Conservation (phyloP, 2,888 invertebrate genomes). For the Drosophila mayaguana region DNA sequence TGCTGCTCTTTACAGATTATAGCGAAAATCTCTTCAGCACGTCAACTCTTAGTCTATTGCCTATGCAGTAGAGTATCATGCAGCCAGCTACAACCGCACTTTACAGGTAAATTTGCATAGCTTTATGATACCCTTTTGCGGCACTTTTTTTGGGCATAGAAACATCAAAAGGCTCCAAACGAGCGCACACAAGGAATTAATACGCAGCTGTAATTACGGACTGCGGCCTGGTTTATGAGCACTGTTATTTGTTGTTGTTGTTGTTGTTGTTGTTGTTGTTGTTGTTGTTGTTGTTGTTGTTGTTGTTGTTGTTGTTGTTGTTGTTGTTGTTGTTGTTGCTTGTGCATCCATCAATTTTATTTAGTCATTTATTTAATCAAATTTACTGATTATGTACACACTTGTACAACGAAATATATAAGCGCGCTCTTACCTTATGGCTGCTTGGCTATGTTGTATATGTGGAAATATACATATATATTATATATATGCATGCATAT, state of each 20-base stretch:
- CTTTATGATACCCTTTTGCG: slow-evolving; percentile 5
- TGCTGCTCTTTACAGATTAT: not conserved
- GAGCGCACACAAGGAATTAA: not conserved
- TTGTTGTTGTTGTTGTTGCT: not conserved
- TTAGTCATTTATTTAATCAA: slow-evolving; percentile 74
- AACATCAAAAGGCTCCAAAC: slow-evolving; percentile 9
- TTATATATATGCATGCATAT: not conserved
- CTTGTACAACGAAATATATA: slow-evolving; percentile 1
- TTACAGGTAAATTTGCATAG: not conserved
- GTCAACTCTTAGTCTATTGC: not conserved
- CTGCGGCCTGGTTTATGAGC: not conserved
- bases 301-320: slow-evolving; percentile 1
- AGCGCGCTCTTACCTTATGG: slow-evolving; percentile 17
- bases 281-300: not conserved
- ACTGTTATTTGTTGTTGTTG: not conserved
- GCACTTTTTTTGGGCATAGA: slow-evolving; percentile 4
- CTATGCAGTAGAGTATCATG: not conserved
- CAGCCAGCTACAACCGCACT: not conserved
- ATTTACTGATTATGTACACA: slow-evolving; percentile 67
- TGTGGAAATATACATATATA: not conserved
- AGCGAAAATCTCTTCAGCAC: not conserved
- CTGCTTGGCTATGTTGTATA: not conserved
- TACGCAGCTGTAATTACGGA: not conserved
- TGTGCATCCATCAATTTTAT: slow-evolving; percentile 59
- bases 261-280: not conserved